Evolutionary conservation across 2,888 invertebrate species (phyloP), one percentile per base, ranked within the genome.

Genomic region (Dendrolimus pini): DNA sequence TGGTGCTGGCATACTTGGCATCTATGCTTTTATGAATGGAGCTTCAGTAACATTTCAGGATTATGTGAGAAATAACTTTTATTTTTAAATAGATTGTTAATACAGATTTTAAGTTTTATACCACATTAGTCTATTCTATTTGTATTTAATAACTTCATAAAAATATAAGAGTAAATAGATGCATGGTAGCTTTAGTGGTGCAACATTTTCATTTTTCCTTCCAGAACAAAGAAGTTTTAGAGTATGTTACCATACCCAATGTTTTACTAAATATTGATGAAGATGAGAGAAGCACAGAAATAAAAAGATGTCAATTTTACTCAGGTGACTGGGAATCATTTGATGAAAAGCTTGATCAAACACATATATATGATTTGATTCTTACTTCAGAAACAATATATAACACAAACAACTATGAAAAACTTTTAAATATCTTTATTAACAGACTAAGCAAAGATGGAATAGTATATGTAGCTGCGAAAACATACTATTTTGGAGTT

Each of bases 351-450:
- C 74, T 88, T 18, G 69, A 81, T 55, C 67, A 81, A 58, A 72
- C 74, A 59, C 93, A 73, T 55, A 12, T 93, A 66, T 99, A 94
- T 89, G 97, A 99, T 79, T 74, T 94, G 7, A 98, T 99, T 70
- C 87, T 99, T 13, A 96, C 98, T 8, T 96, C 97, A 13, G 99
- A 99, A 89, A 99, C 99, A 0, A 98, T 99, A 76, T 97, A 97
- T 73, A 98, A 97, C 85, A 85, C 93, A 53, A 85, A 91, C 1
- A 97, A 96, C 83, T 96, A 98, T 76, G 73, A 83, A 41, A 97
- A 97, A 77, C 85, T 99, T 0, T 90, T 95, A 58, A 75, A 92
- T 54, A 82, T 96, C 30, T 94, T 98, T 70, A 85, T 92, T 70
- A 80, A 88, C 54, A 92, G 92, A 67, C 85, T 96, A 55, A 93